Conservation (phyloP, 1,140 invertebrate genomes). For the Ridgeia piscesae region DNA sequence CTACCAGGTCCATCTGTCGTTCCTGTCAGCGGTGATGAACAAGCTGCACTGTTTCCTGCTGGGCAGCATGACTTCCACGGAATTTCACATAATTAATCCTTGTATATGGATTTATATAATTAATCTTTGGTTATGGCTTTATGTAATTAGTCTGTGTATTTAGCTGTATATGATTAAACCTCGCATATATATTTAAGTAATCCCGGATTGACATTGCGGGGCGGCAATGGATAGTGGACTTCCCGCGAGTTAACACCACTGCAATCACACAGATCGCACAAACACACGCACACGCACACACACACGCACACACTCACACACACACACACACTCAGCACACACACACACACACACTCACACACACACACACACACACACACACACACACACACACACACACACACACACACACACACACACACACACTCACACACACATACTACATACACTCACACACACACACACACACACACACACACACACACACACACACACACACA, state of each 20-base stretch:
- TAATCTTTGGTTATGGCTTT: background rate
- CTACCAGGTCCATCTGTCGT: too few species aligned
- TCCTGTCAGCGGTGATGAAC: too few species aligned
- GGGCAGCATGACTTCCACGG: too few species aligned
- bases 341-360: background rate
- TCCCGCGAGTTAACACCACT: background rate
- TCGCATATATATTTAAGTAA: background rate
- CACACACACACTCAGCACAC: background rate
- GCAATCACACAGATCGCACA: background rate
- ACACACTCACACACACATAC: too few species aligned
- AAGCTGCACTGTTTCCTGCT: too few species aligned
- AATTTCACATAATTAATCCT: background rate
- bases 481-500: too few species aligned
- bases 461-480: too few species aligned
- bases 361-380: conserved; percentile 24
- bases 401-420: background rate
- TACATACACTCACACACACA: too few species aligned
- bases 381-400: conserved; percentile 18
- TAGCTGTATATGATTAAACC: background rate
- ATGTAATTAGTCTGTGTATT: background rate
- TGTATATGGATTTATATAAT: background rate
- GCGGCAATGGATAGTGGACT: background rate
- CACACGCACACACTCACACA: conserved; percentile 1
- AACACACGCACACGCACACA: conserved; percentile 3
- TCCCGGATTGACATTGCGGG: background rate